Evolutionary conservation across 2,113 vertebrate genomes (phyloP).

Genomic region (Thymallus thymallus): DNA sequence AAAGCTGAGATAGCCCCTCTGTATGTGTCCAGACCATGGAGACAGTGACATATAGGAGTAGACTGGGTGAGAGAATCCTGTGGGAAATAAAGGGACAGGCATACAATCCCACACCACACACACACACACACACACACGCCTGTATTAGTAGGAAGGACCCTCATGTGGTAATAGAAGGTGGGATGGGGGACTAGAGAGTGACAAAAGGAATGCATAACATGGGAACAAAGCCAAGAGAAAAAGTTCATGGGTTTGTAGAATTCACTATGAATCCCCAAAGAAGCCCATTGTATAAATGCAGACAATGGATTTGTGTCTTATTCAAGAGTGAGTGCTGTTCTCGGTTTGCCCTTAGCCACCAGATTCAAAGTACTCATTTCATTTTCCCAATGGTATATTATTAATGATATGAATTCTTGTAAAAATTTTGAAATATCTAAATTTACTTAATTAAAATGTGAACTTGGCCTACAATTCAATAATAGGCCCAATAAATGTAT

Average conservation of each 20-base stretch:
- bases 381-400: neutral
- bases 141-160: slow-evolving; percentile 52
- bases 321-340: neutral
- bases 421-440: neutral
- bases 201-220: slow-evolving; percentile 42
- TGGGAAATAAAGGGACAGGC: slow-evolving; percentile 48
- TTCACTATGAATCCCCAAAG: slow-evolving; percentile 22
- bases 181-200: slow-evolving; percentile 18
- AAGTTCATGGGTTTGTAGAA: slow-evolving; percentile 24
- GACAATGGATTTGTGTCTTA: slow-evolving; percentile 4
- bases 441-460: neutral
- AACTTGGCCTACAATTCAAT: neutral
- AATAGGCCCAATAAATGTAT: neutral
- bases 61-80: slow-evolving; percentile 36
- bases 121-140: neutral
- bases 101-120: too few species aligned
- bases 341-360: neutral
- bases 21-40: neutral
- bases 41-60: slow-evolving; percentile 23
- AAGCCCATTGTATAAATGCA: neutral
- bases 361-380: neutral
- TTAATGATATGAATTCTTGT: neutral
- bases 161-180: slow-evolving; percentile 34
- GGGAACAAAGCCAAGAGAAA: slow-evolving; percentile 37
- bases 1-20: slow-evolving; percentile 23